Evolutionary conservation across 2,113 vertebrate genomes (phyloP).

Genomic region (Herpetotheres cachinnans): DNA sequence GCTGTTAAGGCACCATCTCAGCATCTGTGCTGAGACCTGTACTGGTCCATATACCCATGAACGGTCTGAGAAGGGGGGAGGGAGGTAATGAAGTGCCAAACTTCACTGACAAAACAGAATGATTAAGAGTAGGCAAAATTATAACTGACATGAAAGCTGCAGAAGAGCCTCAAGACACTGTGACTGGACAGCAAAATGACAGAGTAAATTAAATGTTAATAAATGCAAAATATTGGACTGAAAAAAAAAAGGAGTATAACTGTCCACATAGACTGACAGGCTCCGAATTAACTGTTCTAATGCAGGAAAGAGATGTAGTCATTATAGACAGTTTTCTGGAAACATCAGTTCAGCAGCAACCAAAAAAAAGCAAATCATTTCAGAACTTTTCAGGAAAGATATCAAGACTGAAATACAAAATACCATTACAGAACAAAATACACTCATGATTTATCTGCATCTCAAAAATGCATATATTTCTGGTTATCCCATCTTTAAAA

Average conservation of each 20-base stretch:
- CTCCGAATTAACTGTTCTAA: background rate
- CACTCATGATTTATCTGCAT: background rate
- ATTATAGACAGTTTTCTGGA: background rate
- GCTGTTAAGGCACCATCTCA: background rate
- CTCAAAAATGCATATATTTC: background rate
- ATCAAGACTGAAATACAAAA: background rate
- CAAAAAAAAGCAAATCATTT: background rate
- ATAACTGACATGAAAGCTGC: background rate
- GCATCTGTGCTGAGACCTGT: background rate
- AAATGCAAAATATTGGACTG: conserved; percentile 5
- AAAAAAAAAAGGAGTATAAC: background rate
- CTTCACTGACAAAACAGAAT: background rate
- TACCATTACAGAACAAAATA: background rate
- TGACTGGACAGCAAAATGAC: background rate
- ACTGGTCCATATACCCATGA: background rate
- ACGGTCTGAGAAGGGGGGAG: background rate
- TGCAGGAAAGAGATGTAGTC: background rate
- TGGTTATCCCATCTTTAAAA: background rate
- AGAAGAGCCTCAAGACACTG: background rate
- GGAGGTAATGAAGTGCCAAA: background rate
- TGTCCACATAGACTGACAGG: background rate
- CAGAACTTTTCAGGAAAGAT: background rate
- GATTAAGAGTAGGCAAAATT: background rate
- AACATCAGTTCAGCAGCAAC: background rate
- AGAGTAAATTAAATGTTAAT: conserved; percentile 34